These are phyloP conservation scores for Lepisosteus oculatus DNA, from an alignment of 2,113 vertebrate species.

Conservation along the genomic window DNA sequence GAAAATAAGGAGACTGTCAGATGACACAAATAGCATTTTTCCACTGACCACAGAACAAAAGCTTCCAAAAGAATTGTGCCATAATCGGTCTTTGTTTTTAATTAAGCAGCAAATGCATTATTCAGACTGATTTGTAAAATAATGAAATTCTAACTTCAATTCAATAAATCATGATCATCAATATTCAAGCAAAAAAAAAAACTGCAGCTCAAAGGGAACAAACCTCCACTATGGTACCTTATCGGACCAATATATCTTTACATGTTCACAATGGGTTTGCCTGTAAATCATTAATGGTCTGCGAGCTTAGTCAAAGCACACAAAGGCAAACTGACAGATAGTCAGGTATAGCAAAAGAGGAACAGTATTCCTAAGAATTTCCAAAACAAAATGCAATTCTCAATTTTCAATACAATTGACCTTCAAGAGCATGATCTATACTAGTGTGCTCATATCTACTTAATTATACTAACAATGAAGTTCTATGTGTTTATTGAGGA, in stretches of 20 bases:
- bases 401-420: too few relatives aligned
- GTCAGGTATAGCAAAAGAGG: neutral
- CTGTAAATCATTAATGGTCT: neutral
- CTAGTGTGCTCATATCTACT: neutral
- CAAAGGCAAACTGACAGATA: constrained; percentile 6
- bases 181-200: neutral
- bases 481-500: constrained; percentile 34
- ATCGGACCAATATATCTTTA: neutral
- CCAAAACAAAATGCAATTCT: too few relatives aligned
- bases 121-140: too few relatives aligned
- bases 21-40: too few relatives aligned
- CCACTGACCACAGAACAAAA: too few relatives aligned
- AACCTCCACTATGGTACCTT: neutral
- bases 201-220: neutral
- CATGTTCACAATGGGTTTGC: constrained; percentile 4
- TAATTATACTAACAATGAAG: neutral
- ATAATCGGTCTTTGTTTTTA: too few relatives aligned
- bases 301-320: neutral
- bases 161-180: too few relatives aligned
- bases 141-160: too few relatives aligned
- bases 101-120: too few relatives aligned
- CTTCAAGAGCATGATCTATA: neutral
- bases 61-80: too few relatives aligned
- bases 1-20: too few relatives aligned
- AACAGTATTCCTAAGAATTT: neutral